These are phyloP conservation scores for Pristionchus entomophagus DNA, from an alignment of 2,888 invertebrate species.

Conservation along the genomic window DNA sequence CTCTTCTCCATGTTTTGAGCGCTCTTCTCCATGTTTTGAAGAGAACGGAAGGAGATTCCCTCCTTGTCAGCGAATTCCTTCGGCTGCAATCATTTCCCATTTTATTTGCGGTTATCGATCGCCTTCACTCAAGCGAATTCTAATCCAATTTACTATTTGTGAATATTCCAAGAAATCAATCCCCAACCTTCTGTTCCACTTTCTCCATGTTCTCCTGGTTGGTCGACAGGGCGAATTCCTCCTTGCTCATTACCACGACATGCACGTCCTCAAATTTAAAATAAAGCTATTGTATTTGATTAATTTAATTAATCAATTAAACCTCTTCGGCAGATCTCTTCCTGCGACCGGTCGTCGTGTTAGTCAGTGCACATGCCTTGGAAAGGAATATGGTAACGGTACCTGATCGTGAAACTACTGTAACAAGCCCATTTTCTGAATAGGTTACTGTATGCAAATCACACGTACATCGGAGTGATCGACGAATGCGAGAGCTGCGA, in stretches of 20 bases:
- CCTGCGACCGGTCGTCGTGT: neutral
- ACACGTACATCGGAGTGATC: neutral
- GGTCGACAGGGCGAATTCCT: neutral
- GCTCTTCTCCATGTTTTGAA: neutral
- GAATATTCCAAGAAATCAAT: neutral
- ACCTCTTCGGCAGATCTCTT: neutral
- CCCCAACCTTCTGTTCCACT: conserved; percentile 8
- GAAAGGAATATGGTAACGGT: neutral
- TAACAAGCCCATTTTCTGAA: too few species aligned
- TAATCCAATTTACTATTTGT: too few species aligned
- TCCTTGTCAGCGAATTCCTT: conserved; percentile 26
- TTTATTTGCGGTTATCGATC: too few species aligned
- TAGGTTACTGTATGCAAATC: neutral
- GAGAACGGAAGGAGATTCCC: neutral
- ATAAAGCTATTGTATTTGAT: neutral
- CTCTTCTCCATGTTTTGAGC: conserved; percentile 9
- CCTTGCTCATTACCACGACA: neutral
- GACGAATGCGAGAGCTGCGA: neutral
- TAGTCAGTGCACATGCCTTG: neutral
- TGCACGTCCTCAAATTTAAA: neutral
- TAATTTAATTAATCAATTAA: neutral
- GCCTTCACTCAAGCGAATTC: too few species aligned
- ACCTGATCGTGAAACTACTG: too few species aligned
- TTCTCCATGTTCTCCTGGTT: conserved; percentile 36
- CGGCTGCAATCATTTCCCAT: neutral